These are phyloP conservation scores for Mastomys coucha DNA, from an alignment of 2,113 vertebrate genomes.

Conservation along the genomic window DNA sequence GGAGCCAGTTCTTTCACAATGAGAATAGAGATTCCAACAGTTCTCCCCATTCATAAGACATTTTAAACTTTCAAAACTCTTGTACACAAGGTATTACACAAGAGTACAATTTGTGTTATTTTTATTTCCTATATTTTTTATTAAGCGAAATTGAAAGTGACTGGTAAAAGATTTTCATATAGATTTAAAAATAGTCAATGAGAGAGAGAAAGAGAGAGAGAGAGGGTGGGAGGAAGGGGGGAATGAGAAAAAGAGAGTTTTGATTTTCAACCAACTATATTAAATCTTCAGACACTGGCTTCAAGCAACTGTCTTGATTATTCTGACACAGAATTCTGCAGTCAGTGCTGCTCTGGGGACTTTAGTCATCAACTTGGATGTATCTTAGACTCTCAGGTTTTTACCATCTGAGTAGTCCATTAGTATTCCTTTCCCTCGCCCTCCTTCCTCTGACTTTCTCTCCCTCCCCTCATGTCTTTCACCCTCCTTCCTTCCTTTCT, in stretches of 20 bases:
- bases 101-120: neutral
- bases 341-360: neutral
- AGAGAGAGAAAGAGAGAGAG: too few relatives aligned
- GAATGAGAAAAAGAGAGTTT: neutral
- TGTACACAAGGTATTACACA: neutral
- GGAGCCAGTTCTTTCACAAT: neutral
- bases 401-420: neutral
- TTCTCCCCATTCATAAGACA: neutral
- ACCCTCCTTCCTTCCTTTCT: too few relatives aligned
- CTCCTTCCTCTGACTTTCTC: neutral
- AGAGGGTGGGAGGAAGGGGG: too few relatives aligned
- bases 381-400: neutral
- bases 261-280: neutral
- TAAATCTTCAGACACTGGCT: neutral
- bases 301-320: neutral
- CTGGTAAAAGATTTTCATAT: neutral
- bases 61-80: constrained; percentile 14
- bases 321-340: neutral
- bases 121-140: neutral
- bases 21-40: neutral
- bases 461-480: too few relatives aligned
- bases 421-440: too few relatives aligned
- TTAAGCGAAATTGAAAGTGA: neutral
- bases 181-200: neutral
- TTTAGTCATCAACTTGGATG: neutral